These are phyloP conservation scores for Agriopis marginaria DNA, from an alignment of 2,888 invertebrate species.

Conservation along the genomic window DNA sequence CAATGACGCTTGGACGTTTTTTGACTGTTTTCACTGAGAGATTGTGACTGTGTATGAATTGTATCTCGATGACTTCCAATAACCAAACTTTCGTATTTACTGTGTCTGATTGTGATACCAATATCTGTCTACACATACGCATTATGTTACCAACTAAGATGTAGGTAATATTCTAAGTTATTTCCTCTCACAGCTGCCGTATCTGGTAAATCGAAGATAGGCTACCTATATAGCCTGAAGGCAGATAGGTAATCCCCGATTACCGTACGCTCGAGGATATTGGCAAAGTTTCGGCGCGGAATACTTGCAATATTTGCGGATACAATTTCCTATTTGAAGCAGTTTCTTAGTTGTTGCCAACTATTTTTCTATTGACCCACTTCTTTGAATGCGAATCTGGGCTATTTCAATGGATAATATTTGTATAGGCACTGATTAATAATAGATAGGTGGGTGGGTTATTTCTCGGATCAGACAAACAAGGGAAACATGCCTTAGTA, in stretches of 20 bases:
- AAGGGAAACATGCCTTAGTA: no score
- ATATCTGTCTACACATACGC: neutral
- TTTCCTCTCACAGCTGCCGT: conserved; percentile 22
- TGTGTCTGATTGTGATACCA: neutral
- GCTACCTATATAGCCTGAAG: conserved; percentile 23
- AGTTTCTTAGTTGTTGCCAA: conserved; percentile 36
- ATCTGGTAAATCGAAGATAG: conserved; percentile 33
- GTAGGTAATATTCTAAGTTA: conserved; percentile 20
- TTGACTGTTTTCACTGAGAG: no score
- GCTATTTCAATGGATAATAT: conserved; percentile 11
- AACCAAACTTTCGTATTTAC: no score
- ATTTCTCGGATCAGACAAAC: no score
- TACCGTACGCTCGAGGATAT: conserved; percentile 42
- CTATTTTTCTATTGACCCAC: conserved; percentile 24
- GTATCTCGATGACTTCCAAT: no score
- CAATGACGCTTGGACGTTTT: no score
- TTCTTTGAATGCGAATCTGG: conserved; percentile 11
- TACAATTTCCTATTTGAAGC: conserved; percentile 47
- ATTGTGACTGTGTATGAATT: no score
- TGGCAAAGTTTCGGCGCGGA: conserved; percentile 46
- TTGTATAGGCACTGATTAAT: neutral
- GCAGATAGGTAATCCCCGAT: conserved; percentile 35
- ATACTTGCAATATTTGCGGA: conserved; percentile 45
- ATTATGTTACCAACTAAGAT: neutral
- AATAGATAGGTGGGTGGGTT: neutral